Conservation (phyloP, 2,797 vertebrate species). For the Limosa lapponica region DNA sequence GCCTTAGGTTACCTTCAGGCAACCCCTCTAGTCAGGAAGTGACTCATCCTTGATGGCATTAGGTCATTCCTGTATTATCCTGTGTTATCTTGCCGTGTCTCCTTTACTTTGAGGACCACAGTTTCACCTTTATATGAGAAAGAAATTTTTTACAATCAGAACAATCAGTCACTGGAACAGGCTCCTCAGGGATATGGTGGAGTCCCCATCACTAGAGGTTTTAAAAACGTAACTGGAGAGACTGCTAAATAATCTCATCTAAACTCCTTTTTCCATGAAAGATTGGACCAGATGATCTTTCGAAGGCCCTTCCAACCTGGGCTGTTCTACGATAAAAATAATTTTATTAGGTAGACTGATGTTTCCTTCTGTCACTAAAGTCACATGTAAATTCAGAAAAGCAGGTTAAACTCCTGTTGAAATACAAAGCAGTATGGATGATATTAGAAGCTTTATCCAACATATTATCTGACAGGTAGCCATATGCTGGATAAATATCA, state of each 20-base stretch:
- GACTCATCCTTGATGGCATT: background rate
- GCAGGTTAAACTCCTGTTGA: background rate
- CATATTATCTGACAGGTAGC: accelerated
- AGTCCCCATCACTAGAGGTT: background rate
- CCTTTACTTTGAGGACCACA: background rate
- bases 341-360: background rate
- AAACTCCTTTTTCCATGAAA: background rate
- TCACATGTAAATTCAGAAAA: background rate
- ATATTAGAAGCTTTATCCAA: background rate
- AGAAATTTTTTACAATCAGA: background rate
- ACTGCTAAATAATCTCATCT: background rate
- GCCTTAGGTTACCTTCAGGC: background rate
- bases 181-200: too few species aligned
- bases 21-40: background rate
- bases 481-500: background rate
- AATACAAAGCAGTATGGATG: background rate
- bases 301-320: background rate
- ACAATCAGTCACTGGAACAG: background rate
- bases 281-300: background rate
- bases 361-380: background rate
- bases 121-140: background rate
- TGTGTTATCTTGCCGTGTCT: background rate
- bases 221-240: background rate
- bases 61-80: background rate
- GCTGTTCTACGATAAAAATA: background rate